Percentiles rank a stretch among this genome's conserved stretches.
phyloP scores from a whole-genome alignment of 2,113 vertebrate genomes.

The Nyctereutes procyonoides region DNA sequence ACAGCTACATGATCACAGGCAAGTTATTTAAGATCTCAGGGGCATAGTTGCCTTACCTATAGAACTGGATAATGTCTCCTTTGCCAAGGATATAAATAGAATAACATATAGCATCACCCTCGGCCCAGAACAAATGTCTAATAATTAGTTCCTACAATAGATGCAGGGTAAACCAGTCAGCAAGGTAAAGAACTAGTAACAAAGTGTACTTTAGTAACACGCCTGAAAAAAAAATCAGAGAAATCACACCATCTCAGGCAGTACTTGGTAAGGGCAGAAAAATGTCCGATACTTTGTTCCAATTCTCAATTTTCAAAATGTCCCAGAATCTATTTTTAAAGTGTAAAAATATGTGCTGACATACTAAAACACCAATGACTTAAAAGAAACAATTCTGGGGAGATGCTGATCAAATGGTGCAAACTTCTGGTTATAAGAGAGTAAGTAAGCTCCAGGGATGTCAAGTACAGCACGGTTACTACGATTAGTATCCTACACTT shows the following conservation, averaged over 20 bases:
- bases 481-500: neutral
- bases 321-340: conserved; percentile 67
- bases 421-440: neutral
- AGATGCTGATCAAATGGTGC: neutral
- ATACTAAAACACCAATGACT: conserved; percentile 34
- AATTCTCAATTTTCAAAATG: conserved; percentile 70
- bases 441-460: neutral
- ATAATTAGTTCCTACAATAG: neutral
- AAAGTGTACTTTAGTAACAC: neutral
- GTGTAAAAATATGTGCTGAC: conserved; percentile 59
- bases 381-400: conserved; percentile 52
- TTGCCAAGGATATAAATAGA: conserved; percentile 13
- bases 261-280: conserved; percentile 49
- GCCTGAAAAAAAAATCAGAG: neutral
- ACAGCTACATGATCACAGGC: neutral
- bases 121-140: neutral
- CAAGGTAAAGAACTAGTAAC: conserved; percentile 13
- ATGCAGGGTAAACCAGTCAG: conserved; percentile 15
- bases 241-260: conserved; percentile 46
- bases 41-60: neutral
- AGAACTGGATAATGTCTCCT: neutral
- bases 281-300: conserved; percentile 47
- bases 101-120: neutral
- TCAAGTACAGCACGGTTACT: neutral
- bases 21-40: neutral